Evolutionary conservation across 2,797 vertebrate species (phyloP), one percentile per base, ranked within the genome.

Genomic region (Anguilla marmorata): DNA sequence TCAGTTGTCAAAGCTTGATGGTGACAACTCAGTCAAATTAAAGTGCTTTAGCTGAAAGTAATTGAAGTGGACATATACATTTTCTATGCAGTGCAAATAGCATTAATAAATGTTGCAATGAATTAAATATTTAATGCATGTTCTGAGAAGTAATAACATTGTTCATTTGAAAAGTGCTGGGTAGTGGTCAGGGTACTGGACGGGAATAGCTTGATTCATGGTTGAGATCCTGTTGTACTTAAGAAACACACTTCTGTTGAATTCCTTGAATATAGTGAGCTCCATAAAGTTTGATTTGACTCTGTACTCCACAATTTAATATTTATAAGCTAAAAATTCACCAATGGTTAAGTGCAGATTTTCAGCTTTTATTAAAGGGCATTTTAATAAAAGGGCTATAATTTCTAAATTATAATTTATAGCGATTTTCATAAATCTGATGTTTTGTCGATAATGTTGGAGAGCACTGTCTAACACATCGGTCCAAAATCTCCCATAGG

Each of bases 21-120:
- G 76, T 41, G 76, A 80, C 37, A 80, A 45, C 76, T 24, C 76
- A 80, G 76, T 48, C 37, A 80, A 80, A 80, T 45, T 80, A 80
- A 80, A 80, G 76, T 45, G 37, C 76, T 37, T 16, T 48, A 80
- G 19, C 41, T 80, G 14, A 33, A 19, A 80, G 41, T 80, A 80
- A 80, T 45, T 80, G 76, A 80, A 80, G 41, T 45, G 76, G 76
- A 48, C 3, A 45, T 80, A 8, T 14, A 37, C 72, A 45, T 82
- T 82, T 82, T 50, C 45, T 21, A 45, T 24, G 16, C 45, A 24
- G 45, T 45, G 21, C 41, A 12, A n/a, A 50, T 16, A 76, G 12
- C 16, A 41, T 76, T 76, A 76, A 37, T 82, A 82, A 24, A 82
- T 45, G 9, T 2, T 82, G 79, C 8, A n/a, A 82, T 82, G 79